These are phyloP conservation scores for Trypoxylon attenuatum DNA, from an alignment of 2,888 invertebrate genomes.

Conservation along the genomic window DNA sequence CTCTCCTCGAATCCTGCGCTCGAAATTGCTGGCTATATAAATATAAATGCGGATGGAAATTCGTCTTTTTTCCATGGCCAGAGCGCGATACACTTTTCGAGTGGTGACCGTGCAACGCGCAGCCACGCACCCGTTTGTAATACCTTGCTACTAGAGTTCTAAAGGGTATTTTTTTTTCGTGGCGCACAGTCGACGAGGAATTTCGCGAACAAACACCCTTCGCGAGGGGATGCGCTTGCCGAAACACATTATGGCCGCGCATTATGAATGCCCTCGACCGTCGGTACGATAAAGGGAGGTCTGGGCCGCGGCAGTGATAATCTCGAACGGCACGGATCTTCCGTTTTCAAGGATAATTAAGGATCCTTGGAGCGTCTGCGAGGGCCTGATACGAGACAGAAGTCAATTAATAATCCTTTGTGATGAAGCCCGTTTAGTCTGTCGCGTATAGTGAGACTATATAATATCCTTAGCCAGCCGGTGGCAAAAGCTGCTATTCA, in stretches of 20 bases:
- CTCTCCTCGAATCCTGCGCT: too few relatives aligned
- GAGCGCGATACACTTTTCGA: not conserved
- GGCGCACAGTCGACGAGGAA: not conserved
- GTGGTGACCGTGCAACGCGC: too few relatives aligned
- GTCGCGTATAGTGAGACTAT: constrained; percentile 50
- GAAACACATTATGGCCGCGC: not conserved
- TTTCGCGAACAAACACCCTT: not conserved
- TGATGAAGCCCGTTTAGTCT: constrained; percentile 55
- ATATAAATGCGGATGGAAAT: not conserved
- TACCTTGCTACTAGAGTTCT: too few relatives aligned
- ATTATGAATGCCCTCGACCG: constrained; percentile 18
- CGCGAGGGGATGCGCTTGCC: not conserved
- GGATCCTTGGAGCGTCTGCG: constrained; percentile 53
- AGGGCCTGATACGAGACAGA: constrained; percentile 58
- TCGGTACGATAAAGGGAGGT: constrained; percentile 18
- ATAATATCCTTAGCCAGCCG: constrained; percentile 46
- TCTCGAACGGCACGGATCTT: constrained; percentile 48
- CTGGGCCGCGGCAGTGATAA: constrained; percentile 30
- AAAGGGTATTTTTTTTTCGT: not conserved
- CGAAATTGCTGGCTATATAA: not conserved
- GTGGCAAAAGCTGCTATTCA: constrained; percentile 48
- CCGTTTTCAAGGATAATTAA: constrained; percentile 60
- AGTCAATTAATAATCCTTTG: constrained; percentile 62
- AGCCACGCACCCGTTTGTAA: too few relatives aligned
- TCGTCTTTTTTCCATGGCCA: not conserved